Conservation (phyloP, 2,113 vertebrate genomes). For the Pygathrix nemaeus region DNA sequence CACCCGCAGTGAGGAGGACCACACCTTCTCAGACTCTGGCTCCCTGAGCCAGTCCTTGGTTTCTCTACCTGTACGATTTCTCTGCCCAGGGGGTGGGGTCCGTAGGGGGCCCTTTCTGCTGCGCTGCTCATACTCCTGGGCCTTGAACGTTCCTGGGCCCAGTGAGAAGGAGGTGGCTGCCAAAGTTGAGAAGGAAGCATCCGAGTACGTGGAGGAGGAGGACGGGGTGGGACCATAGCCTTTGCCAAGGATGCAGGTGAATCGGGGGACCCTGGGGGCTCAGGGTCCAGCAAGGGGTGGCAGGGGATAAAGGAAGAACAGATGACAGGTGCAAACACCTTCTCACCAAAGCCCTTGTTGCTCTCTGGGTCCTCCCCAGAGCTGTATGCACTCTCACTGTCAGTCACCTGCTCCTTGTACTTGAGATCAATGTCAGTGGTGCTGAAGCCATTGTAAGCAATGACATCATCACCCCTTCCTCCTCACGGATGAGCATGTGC, state of each 20-base stretch:
- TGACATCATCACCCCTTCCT: conserved; percentile 93
- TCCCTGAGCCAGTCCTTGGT: conserved; percentile 90
- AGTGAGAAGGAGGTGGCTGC: conserved; percentile 65
- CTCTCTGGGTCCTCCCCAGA: conserved; percentile 90
- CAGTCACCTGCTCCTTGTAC: conserved; percentile 93
- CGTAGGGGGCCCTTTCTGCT: conserved; percentile 65
- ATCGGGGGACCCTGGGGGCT: conserved; percentile 68
- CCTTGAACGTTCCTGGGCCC: conserved; percentile 75
- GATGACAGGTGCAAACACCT: conserved; percentile 91
- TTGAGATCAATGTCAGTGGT: conserved; percentile 92
- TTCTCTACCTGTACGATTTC: conserved; percentile 31
- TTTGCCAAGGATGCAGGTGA: conserved; percentile 63
- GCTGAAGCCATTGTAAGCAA: conserved; percentile 91
- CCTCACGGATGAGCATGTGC: conserved; percentile 94
- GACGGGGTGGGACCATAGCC: conserved; percentile 70
- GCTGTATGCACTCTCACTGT: conserved; percentile 92
- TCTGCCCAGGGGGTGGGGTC: conserved; percentile 65
- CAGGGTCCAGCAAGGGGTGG: conserved; percentile 73
- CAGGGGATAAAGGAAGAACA: conserved; percentile 86
- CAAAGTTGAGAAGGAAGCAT: conserved; percentile 70
- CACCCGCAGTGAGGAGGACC: conserved; percentile 92
- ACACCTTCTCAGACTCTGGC: conserved; percentile 94
- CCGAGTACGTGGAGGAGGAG: conserved; percentile 72
- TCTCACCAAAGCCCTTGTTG: conserved; percentile 85
- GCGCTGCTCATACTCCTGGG: conserved; percentile 78